A percentile compares a stretch with the other conserved stretches of the same genome.
Conservation (phyloP, 2,888 invertebrate species). For the Gandaritis pyraliata region DNA sequence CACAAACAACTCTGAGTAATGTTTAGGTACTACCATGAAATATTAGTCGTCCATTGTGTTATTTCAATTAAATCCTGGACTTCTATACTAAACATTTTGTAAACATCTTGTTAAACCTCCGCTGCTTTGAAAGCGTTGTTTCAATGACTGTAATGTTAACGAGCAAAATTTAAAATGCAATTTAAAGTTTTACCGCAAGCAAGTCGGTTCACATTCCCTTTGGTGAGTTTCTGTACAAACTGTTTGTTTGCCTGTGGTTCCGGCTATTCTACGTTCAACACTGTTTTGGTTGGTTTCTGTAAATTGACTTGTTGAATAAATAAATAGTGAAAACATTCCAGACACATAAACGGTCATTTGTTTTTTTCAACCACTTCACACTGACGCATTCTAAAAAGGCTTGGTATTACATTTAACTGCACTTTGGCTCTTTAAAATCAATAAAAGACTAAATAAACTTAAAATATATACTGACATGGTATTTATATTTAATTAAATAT, state of each 20-base stretch:
- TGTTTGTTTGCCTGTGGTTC: conserved; percentile 59
- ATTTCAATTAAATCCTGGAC: conserved; percentile 18
- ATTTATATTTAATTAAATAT: too few species aligned
- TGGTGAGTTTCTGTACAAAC: conserved; percentile 66
- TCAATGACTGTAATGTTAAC: conserved; percentile 66
- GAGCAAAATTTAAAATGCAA: conserved; percentile 80
- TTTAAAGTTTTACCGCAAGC: conserved; percentile 77
- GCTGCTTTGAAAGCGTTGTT: conserved; percentile 53
- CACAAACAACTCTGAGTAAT: too few species aligned
- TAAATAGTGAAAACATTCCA: neutral
- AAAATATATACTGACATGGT: too few species aligned
- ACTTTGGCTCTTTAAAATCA: too few species aligned
- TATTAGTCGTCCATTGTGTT: neutral
- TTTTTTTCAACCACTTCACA: too few species aligned
- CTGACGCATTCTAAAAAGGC: too few species aligned
- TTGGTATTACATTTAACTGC: too few species aligned
- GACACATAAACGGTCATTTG: too few species aligned
- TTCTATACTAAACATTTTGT: conserved; percentile 19
- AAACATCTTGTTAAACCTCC: conserved; percentile 41
- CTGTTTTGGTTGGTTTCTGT: conserved; percentile 59
- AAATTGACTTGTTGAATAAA: conserved; percentile 54
- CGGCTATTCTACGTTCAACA: conserved; percentile 56
- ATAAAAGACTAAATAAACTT: too few species aligned
- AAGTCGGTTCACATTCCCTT: conserved; percentile 77
- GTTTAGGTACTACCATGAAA: too few species aligned